phyloP scores from a whole-genome alignment of 2,797 vertebrate species.

The Tenualosa thibaudeaui region DNA sequence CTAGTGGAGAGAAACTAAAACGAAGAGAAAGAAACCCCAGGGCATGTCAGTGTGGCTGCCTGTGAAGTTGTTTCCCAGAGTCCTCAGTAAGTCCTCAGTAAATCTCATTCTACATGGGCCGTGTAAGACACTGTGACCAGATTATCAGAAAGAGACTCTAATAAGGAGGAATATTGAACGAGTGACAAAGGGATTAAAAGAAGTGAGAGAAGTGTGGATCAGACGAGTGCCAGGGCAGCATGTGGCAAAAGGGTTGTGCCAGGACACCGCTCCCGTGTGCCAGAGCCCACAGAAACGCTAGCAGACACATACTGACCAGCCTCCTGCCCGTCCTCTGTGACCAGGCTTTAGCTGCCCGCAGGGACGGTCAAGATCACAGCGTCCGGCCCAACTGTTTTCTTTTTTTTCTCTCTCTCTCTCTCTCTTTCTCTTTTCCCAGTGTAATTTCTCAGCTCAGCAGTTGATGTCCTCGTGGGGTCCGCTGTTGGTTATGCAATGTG shows the following conservation, averaged over 20 bases:
- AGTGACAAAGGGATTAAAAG: neutral
- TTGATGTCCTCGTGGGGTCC: neutral
- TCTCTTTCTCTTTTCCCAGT: neutral
- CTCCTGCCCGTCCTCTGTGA: neutral
- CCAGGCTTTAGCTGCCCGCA: neutral
- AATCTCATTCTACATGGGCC: neutral
- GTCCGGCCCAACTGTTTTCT: neutral
- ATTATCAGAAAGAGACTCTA: neutral
- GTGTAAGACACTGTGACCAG: neutral
- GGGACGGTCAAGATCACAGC: neutral
- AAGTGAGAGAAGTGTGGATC: neutral
- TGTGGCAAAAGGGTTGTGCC: neutral
- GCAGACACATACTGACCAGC: neutral
- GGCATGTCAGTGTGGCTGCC: neutral
- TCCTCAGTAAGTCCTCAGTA: neutral
- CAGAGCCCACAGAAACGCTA: neutral
- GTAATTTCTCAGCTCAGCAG: neutral
- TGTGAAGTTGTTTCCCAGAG: neutral
- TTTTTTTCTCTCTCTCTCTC: neutral
- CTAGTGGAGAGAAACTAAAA: neutral
- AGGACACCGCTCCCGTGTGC: neutral
- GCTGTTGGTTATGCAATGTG: constrained; percentile 1
- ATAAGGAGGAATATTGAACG: neutral
- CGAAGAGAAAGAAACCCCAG: neutral
- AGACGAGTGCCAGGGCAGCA: neutral